Conservation (phyloP, 2,113 vertebrate species). For the Clarias gariepinus region DNA sequence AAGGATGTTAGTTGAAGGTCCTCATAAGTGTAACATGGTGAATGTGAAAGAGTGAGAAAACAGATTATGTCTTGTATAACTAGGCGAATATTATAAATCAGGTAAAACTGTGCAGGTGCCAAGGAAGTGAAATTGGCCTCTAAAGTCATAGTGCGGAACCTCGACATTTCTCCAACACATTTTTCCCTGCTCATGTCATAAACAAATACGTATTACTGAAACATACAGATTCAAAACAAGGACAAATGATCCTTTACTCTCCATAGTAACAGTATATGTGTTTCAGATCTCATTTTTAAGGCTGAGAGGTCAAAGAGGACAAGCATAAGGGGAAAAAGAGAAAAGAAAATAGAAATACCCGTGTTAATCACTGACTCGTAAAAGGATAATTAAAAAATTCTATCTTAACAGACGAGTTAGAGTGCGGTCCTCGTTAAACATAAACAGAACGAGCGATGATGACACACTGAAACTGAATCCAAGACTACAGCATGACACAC, state of each 20-base stretch:
- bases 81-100: neutral
- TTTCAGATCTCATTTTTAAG: neutral
- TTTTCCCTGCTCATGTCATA: neutral
- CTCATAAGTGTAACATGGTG: neutral
- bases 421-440: neutral
- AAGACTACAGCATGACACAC: neutral
- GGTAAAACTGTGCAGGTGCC: neutral
- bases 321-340: neutral
- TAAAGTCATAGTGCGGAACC: neutral
- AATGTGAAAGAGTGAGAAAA: neutral
- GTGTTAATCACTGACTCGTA: neutral
- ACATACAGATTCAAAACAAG: neutral
- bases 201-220: neutral
- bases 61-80: neutral
- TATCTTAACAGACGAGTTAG: neutral
- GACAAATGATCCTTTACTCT: neutral
- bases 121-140: neutral
- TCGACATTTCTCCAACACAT: neutral
- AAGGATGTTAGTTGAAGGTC: neutral
- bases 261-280: neutral
- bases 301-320: neutral
- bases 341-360: neutral
- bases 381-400: neutral
- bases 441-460: neutral
- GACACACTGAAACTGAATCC: neutral